These are phyloP conservation scores for Dione vanillae DNA, from an alignment of 2,888 invertebrate genomes.

Conservation along the genomic window DNA sequence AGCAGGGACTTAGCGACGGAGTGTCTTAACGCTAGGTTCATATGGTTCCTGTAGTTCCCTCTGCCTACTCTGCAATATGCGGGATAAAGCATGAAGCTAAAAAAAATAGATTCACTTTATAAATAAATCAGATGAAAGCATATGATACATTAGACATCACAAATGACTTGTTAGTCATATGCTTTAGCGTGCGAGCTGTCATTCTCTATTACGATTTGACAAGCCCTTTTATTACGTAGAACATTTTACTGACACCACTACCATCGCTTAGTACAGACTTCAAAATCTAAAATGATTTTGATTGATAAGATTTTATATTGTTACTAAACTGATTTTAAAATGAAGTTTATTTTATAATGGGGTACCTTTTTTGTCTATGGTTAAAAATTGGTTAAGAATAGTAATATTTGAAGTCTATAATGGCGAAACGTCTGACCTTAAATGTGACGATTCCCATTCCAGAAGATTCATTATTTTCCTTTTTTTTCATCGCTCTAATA, in stretches of 20 bases:
- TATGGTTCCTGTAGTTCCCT: no score
- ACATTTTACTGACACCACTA: neutral
- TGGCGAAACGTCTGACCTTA: neutral
- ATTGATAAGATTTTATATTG: neutral
- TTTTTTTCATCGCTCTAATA: no score
- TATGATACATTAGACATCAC: conserved; percentile 5
- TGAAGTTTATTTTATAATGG: no score
- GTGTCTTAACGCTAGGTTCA: no score
- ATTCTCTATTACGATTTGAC: conserved; percentile 42
- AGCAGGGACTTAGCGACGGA: no score
- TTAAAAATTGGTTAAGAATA: no score
- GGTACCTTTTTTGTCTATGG: no score
- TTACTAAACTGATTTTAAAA: neutral
- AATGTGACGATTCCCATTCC: neutral
- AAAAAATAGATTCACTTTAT: neutral
- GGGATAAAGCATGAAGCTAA: no score
- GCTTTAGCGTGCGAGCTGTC: conserved; percentile 35
- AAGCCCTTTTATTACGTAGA: conserved; percentile 24
- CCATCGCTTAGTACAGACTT: neutral
- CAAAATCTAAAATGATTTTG: neutral
- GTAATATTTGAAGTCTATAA: no score
- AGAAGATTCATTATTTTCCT: no score
- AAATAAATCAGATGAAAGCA: conserved; percentile 3
- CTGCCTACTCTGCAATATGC: no score
- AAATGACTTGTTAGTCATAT: neutral